phyloP scores from a whole-genome alignment of 2,113 vertebrate genomes.

The Cacatua alba region DNA sequence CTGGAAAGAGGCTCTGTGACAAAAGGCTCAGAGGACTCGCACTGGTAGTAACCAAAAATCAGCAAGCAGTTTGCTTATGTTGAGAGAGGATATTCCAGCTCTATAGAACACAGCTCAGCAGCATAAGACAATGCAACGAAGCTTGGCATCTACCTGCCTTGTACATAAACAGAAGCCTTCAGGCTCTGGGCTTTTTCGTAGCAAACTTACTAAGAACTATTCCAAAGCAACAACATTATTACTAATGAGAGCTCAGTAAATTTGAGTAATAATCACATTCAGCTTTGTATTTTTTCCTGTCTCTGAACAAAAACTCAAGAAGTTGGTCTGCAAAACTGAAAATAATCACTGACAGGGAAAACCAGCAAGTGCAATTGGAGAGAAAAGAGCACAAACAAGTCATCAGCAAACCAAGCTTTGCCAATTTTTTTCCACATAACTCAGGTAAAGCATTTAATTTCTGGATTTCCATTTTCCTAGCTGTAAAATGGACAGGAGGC shows the following conservation, averaged over 20 bases:
- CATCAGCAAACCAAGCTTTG: neutral
- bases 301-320: neutral
- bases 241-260: neutral
- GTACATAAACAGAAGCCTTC: neutral
- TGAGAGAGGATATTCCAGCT: too few species aligned
- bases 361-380: neutral
- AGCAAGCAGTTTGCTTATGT: neutral
- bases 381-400: neutral
- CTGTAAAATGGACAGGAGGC: neutral
- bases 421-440: neutral
- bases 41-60: neutral
- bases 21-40: neutral
- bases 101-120: neutral
- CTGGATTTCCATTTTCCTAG: neutral
- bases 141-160: neutral
- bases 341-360: neutral
- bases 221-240: neutral
- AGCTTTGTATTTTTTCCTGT: neutral
- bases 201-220: neutral
- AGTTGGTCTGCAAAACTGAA: neutral
- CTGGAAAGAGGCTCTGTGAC: neutral
- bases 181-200: neutral
- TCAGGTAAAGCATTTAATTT: neutral
- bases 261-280: neutral
- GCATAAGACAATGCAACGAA: accelerated